These are phyloP conservation scores for Acholoe squamosa DNA, from an alignment of 2,888 invertebrate genomes.

Conservation along the genomic window DNA sequence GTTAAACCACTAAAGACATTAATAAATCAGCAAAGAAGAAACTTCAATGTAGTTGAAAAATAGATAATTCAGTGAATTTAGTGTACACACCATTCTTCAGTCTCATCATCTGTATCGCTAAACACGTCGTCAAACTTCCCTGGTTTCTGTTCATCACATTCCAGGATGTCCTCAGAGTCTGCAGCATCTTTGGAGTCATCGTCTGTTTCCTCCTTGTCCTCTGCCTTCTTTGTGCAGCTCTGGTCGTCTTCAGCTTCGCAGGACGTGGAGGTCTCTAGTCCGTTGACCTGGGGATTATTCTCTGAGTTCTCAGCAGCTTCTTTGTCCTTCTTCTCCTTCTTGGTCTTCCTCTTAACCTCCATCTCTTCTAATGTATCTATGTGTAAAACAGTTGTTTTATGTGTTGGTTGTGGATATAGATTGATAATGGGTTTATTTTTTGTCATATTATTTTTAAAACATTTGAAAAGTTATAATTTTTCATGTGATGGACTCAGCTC, in stretches of 20 bases:
- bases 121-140: constrained; percentile 80
- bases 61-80: background rate
- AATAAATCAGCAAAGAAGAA: too few species aligned
- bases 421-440: too few species aligned
- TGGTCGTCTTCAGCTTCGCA: background rate
- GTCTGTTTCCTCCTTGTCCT: background rate
- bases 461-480: too few species aligned
- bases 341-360: constrained; percentile 26
- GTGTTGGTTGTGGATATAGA: too few species aligned
- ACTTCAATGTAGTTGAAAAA: too few species aligned
- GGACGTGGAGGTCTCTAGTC: too few species aligned
- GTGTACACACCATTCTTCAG: constrained; percentile 74
- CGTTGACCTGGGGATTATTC: too few species aligned
- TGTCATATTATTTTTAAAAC: too few species aligned
- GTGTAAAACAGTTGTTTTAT: background rate
- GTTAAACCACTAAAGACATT: too few species aligned
- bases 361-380: constrained; percentile 53
- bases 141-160: constrained; percentile 74
- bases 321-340: background rate
- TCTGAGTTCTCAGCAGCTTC: background rate
- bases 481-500: too few species aligned
- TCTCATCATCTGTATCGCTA: constrained; percentile 82
- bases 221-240: background rate
- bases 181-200: background rate
- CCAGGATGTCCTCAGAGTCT: constrained; percentile 72